Percentiles rank a stretch among this genome's conserved stretches.
Conservation (phyloP, 2,113 vertebrate genomes). For the Lynx canadensis region DNA sequence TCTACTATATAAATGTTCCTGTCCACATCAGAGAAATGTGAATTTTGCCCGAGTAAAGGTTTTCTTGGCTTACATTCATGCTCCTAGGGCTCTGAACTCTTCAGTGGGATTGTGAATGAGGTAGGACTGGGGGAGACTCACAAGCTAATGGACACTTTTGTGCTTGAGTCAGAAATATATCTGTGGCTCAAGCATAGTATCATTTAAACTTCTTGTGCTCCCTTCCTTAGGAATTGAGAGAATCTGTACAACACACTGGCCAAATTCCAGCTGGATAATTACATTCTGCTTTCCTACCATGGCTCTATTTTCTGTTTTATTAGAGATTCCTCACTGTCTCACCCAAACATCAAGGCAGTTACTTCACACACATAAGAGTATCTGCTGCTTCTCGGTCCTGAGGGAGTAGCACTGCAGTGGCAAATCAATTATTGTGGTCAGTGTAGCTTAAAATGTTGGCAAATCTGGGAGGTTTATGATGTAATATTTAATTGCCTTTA, state of each 20-base stretch:
- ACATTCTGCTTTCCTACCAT: not conserved
- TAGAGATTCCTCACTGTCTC: slow-evolving; percentile 58
- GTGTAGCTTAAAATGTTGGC: slow-evolving; percentile 34
- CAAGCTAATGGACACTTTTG: not conserved
- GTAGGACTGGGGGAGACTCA: not conserved
- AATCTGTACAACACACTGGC: slow-evolving; percentile 22
- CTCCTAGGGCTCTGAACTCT: not conserved
- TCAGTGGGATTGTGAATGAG: slow-evolving; percentile 19
- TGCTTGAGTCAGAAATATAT: slow-evolving; percentile 37
- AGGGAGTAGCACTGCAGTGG: not conserved
- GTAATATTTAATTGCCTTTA: slow-evolving; percentile 40
- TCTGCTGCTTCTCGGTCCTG: slow-evolving; percentile 15
- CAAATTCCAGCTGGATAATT: slow-evolving; percentile 55
- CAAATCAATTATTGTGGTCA: slow-evolving; percentile 24
- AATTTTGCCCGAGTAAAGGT: slow-evolving; percentile 27
- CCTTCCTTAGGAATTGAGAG: slow-evolving; percentile 19
- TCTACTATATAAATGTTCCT: slow-evolving; percentile 16
- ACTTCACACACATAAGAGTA: slow-evolving; percentile 38
- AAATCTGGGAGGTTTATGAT: slow-evolving; percentile 14
- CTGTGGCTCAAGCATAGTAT: not conserved
- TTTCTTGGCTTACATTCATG: slow-evolving; percentile 6
- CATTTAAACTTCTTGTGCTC: not conserved
- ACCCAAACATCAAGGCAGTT: slow-evolving; percentile 26
- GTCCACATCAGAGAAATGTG: not conserved
- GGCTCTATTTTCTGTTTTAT: slow-evolving; percentile 49